A percentile compares a stretch with the other conserved stretches of the same genome.
phyloP scores from a whole-genome alignment of 2,113 vertebrate species.

The Dunckerocampus dactyliophorus region DNA sequence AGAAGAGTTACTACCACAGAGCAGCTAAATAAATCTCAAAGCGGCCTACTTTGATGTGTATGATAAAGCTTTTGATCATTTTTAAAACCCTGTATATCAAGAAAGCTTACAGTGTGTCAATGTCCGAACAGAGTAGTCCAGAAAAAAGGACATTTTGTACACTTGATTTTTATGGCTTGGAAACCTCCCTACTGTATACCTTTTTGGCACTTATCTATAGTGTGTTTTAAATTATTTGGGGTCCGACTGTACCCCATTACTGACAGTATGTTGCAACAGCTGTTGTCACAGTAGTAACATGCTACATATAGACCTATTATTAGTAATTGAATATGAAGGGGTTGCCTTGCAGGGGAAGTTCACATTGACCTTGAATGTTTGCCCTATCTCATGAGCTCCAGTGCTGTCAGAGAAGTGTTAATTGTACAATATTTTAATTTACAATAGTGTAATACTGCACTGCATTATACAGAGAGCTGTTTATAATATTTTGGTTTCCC shows the following conservation, averaged over 20 bases:
- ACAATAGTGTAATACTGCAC: neutral
- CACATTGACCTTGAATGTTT: neutral
- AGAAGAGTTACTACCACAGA: constrained; percentile 20
- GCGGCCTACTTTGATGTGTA: constrained; percentile 36
- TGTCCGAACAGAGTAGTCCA: constrained; percentile 26
- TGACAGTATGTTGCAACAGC: constrained; percentile 7
- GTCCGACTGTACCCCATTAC: neutral
- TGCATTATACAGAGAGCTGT: neutral
- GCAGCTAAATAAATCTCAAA: constrained; percentile 25
- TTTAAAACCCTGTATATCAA: neutral
- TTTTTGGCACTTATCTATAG: neutral
- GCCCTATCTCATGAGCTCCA: neutral
- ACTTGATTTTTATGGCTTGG: constrained; percentile 4
- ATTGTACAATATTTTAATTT: neutral
- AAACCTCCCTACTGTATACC: neutral
- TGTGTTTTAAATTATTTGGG: neutral
- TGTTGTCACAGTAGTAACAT: constrained; percentile 16
- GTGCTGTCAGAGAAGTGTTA: too few species aligned
- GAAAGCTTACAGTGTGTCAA: constrained; percentile 13
- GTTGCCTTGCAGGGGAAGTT: neutral
- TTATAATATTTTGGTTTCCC: neutral
- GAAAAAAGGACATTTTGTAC: constrained; percentile 1
- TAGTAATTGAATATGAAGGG: constrained; percentile 10
- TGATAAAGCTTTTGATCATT: constrained; percentile 19
- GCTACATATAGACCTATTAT: constrained; percentile 2